These are phyloP conservation scores for Turritopsis dohrnii DNA, from an alignment of 30 jellyfish, hydroid and myxozoan genomes.

Conservation along the genomic window DNA sequence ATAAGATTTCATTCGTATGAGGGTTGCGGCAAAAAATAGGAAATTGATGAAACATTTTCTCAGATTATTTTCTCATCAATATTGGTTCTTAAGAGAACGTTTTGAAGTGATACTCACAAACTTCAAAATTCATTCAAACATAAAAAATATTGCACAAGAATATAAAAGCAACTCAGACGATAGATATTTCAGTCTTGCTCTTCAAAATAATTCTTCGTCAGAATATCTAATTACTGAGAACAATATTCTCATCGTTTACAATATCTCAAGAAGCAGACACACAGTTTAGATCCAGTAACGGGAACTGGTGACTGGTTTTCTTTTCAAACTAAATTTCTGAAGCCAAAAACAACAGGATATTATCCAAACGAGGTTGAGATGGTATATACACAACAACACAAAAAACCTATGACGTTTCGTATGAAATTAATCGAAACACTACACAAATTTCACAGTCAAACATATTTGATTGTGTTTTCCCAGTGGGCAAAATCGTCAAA, in stretches of 20 bases:
- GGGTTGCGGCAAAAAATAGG: not conserved
- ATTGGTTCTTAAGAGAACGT: not conserved
- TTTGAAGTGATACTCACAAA: not conserved
- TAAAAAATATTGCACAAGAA: not conserved
- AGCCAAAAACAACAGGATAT: no score
- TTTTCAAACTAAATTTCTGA: no score
- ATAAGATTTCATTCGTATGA: not conserved
- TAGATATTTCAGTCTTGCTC: not conserved
- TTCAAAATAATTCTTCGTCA: not conserved
- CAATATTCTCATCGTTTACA: not conserved
- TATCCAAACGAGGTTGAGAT: no score
- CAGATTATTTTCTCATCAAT: not conserved
- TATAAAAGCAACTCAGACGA: not conserved
- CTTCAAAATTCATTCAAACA: not conserved
- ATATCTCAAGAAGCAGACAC: not conserved
- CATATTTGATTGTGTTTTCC: no score
- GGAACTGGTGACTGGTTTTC: no score
- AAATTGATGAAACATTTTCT: not conserved
- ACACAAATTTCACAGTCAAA: no score
- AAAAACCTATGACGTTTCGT: no score
- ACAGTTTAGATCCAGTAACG: no score
- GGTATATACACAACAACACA: no score
- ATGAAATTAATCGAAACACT: no score
- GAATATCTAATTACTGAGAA: not conserved
- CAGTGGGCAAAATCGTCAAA: no score